These are phyloP conservation scores for Pterophyllum scalare DNA, from an alignment of 2,113 vertebrate genomes.

Conservation along the genomic window DNA sequence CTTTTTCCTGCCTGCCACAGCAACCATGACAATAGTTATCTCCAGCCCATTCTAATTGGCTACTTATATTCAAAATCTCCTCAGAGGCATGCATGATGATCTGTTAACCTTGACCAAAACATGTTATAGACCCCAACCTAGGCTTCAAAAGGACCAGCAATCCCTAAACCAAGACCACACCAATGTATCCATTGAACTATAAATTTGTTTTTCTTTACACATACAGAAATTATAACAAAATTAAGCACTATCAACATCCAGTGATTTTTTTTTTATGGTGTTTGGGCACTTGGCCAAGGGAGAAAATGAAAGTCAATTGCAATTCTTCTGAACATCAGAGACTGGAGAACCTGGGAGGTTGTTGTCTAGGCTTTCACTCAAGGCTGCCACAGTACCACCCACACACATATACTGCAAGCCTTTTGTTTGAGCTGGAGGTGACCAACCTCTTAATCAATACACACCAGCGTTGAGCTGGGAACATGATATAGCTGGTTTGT, in stretches of 20 bases:
- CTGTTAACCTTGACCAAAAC: not conserved
- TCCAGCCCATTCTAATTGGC: not conserved
- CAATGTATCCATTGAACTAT: not conserved
- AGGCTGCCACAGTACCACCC: not conserved
- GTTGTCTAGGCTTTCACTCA: not conserved
- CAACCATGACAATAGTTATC: too few relatives aligned
- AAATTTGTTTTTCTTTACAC: not conserved
- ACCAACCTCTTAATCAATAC: constrained; percentile 29
- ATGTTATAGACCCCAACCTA: not conserved
- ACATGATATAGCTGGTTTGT: not conserved
- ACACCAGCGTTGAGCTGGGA: not conserved
- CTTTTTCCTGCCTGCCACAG: too few relatives aligned
- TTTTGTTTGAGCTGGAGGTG: constrained; percentile 21
- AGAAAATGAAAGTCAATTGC: constrained; percentile 15
- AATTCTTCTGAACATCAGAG: constrained; percentile 14
- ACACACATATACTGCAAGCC: constrained; percentile 19
- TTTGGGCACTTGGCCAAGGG: not conserved
- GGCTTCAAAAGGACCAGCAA: too few relatives aligned
- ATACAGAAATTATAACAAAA: not conserved
- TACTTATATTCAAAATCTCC: too few relatives aligned
- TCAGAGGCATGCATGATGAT: too few relatives aligned
- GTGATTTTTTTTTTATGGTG: not conserved
- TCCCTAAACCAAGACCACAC: not conserved
- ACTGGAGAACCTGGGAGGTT: constrained; percentile 10
- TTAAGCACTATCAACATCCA: not conserved